Conservation (phyloP, 2,113 vertebrate genomes). For the Rutilus rutilus region DNA sequence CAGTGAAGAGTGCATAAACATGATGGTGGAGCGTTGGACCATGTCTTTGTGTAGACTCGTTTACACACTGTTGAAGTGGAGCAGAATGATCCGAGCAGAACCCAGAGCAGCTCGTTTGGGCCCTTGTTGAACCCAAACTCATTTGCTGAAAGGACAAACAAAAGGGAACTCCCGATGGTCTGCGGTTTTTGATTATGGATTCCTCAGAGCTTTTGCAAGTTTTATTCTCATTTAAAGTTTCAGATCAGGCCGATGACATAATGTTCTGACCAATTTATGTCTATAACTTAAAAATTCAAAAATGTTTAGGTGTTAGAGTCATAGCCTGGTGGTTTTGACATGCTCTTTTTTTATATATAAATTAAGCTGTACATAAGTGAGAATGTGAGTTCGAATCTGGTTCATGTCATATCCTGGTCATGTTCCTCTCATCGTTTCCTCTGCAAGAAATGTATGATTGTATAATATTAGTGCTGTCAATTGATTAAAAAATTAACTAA, state of each 20-base stretch:
- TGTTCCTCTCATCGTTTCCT: not conserved
- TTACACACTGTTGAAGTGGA: conserved; percentile 36
- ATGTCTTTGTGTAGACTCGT: conserved; percentile 52
- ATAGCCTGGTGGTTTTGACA: not conserved
- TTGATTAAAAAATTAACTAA: too few species aligned
- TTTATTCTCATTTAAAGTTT: not conserved
- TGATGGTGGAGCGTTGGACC: conserved; percentile 76
- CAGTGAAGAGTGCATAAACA: conserved; percentile 92
- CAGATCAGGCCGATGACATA: not conserved
- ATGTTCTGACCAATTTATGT: not conserved
- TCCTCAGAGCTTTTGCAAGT: not conserved
- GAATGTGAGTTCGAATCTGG: not conserved
- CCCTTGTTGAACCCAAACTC: conserved; percentile 40
- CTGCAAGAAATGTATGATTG: not conserved
- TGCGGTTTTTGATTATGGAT: conserved; percentile 7
- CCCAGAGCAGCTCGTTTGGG: conserved; percentile 41
- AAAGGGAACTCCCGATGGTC: conserved; percentile 1
- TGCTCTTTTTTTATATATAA: not conserved
- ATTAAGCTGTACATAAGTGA: not conserved
- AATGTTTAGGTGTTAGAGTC: not conserved
- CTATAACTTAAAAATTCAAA: not conserved
- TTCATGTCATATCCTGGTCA: not conserved
- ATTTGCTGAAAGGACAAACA: conserved; percentile 54
- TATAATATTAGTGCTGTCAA: not conserved
- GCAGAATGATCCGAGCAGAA: conserved; percentile 45